phyloP scores from a whole-genome alignment of 2,797 vertebrate species.

The Schizopygopsis malacanthus region DNA sequence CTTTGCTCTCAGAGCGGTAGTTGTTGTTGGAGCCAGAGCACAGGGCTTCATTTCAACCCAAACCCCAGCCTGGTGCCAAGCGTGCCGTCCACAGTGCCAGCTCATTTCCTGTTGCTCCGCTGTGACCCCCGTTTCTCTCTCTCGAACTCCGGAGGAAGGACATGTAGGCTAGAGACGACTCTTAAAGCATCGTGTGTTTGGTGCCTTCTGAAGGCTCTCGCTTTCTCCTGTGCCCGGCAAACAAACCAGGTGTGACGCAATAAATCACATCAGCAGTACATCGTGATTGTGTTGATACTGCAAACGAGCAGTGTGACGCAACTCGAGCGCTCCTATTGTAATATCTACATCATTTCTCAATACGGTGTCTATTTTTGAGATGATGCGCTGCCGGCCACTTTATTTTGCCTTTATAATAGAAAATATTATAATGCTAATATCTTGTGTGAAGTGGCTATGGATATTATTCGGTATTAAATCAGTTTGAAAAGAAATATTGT shows the following conservation, averaged over 20 bases:
- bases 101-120: constrained; percentile 32
- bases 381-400: too few relatives aligned
- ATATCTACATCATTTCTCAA: too few relatives aligned
- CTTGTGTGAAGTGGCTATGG: not conserved
- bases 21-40: constrained; percentile 33
- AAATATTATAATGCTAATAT: not conserved
- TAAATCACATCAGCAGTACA: not conserved
- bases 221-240: not conserved
- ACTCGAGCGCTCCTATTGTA: not conserved
- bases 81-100: not conserved
- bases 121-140: not conserved
- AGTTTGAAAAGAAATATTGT: not conserved
- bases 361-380: too few relatives aligned
- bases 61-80: constrained; percentile 29
- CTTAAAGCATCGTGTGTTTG: not conserved
- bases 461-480: not conserved
- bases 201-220: not conserved
- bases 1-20: constrained; percentile 7
- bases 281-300: not conserved
- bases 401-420: not conserved
- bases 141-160: not conserved
- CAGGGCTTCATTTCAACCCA: constrained; percentile 40
- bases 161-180: not conserved
- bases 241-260: not conserved
- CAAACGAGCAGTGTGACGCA: not conserved